Evolutionary conservation across 35 echinoderm and acorn worm species (phyloP), one percentile per base, ranked within the genome.

Genomic region (Eucidaris tribuloides): DNA sequence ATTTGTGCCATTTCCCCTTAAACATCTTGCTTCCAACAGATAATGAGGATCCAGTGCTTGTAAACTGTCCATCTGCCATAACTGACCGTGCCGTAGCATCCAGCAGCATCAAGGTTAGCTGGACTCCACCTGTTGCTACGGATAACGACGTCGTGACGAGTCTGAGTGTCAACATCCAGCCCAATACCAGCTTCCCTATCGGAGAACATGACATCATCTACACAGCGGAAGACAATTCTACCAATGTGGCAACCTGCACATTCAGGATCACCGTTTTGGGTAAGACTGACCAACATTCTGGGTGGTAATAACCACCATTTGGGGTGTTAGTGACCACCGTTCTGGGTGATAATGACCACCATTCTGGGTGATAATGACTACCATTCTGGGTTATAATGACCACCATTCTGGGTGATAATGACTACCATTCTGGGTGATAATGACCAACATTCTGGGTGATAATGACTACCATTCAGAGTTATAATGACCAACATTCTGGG

Each of bases 51-150:
- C 80, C 80, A 23, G 40, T 45, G 5, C 25, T 83, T 31, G 22
- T 25, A 30, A 84, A 29, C 62, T 83, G 80, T 37, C 80, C 80
- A 15, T 17, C 5, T 5, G 37, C 58, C 23, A 43, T 65, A 45
- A 65, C 58, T 25, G 37, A 83, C 1, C 50, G 65, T 22, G 58
- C 20, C 7, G 29, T 27, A 31, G 80, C 58, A 5, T 60, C 58
- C 5, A 62, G 36, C 1, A 64, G 31, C 1, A 36, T 65, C 28
- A 30, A n/a, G 1, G 82, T 84, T 17, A 48, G 42, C 0, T 86
- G 84, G 84, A 86, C 49, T 3, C 14, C 2, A 36, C 84, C 84
- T 18, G 62, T 40, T 22, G 71, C 71, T 17, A 86, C 68, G n/a
- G 84, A 86, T 57, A 79, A 76, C 18, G 52, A 48, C 20, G 20